Evolutionary conservation across 2,113 vertebrate species (phyloP).

Genomic region (Mormoops blainvillei): DNA sequence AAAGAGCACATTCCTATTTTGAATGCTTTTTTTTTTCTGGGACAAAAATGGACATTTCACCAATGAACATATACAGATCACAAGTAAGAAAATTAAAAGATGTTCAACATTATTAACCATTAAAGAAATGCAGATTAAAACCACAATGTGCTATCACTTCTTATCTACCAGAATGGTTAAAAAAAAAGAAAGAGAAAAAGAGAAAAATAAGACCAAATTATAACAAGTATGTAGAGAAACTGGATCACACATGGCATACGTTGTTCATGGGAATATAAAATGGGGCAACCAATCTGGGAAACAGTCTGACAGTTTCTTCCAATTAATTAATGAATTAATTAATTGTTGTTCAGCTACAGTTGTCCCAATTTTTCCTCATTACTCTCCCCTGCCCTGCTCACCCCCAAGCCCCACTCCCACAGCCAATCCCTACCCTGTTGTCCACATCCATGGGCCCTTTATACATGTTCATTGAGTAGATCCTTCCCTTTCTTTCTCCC

Average conservation of each 20-base stretch:
- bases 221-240: neutral
- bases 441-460: too few species aligned
- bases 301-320: neutral
- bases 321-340: too few species aligned
- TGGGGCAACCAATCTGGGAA: neutral
- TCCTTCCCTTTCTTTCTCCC: too few species aligned
- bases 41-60: neutral
- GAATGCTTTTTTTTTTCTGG: neutral
- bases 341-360: too few species aligned
- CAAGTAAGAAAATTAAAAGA: conserved; percentile 12
- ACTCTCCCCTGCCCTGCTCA: too few species aligned
- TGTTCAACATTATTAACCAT: neutral
- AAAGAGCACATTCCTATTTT: conserved; percentile 20
- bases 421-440: too few species aligned
- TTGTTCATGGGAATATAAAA: neutral
- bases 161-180: neutral
- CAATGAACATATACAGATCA: neutral
- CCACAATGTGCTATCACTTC: neutral
- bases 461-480: too few species aligned
- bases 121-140: neutral
- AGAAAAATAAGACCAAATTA: neutral
- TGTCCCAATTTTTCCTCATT: too few species aligned
- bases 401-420: too few species aligned
- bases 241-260: neutral
- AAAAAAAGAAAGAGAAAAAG: neutral